These are phyloP conservation scores for Blastobasis adustella DNA, from an alignment of 2,888 invertebrate species.

Conservation along the genomic window DNA sequence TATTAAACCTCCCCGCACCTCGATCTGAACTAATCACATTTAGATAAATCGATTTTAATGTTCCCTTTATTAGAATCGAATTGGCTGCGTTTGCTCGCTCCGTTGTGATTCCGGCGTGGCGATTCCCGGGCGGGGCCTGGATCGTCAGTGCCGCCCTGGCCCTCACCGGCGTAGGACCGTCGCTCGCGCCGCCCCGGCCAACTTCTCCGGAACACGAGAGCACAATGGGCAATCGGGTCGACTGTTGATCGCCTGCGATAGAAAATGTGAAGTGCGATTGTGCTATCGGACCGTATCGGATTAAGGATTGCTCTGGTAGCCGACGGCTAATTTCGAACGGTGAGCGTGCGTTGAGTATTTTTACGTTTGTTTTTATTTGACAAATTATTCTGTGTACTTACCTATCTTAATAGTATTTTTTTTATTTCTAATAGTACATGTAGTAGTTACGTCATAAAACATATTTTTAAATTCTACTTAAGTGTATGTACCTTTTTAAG, in stretches of 20 bases:
- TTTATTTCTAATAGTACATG: too few relatives aligned
- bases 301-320: background rate
- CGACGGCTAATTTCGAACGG: background rate
- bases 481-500: too few relatives aligned
- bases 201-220: constrained; percentile 23
- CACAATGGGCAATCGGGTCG: constrained; percentile 40
- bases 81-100: too few relatives aligned
- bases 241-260: constrained; percentile 30
- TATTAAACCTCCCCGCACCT: too few relatives aligned
- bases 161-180: constrained; percentile 6
- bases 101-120: too few relatives aligned
- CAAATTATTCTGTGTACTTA: background rate
- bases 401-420: too few relatives aligned
- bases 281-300: constrained; percentile 9
- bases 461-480: too few relatives aligned
- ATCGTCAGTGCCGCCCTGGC: constrained; percentile 6
- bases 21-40: too few relatives aligned
- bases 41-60: too few relatives aligned
- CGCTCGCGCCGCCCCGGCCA: constrained; percentile 20
- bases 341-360: background rate
- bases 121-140: too few relatives aligned
- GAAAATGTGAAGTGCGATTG: constrained; percentile 44
- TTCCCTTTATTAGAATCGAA: too few relatives aligned
- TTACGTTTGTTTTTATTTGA: background rate
- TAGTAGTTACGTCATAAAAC: too few relatives aligned